Percentiles rank a stretch among this genome's conserved stretches.
These are phyloP conservation scores for Pristis pectinata DNA, from an alignment of 2,797 vertebrate genomes.

Conservation along the genomic window DNA sequence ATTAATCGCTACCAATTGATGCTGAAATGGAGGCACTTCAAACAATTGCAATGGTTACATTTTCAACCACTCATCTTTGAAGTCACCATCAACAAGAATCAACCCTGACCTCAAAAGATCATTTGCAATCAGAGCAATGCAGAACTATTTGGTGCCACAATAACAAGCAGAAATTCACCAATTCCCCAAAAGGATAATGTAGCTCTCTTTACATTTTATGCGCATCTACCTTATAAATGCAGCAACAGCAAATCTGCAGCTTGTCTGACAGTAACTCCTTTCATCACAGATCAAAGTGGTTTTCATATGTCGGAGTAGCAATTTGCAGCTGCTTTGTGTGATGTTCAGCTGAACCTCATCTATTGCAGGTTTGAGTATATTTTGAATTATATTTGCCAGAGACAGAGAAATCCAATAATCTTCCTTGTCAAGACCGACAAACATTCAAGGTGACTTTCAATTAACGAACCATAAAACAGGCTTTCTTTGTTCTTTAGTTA, in stretches of 20 bases:
- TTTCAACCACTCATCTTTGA: constrained; percentile 21
- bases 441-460: constrained; percentile 16
- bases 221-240: background rate
- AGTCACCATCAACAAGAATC: background rate
- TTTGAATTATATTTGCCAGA: constrained; percentile 26
- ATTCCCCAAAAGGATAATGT: background rate
- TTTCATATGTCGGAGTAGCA: constrained; percentile 4
- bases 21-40: background rate
- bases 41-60: background rate
- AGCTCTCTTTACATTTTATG: constrained; percentile 17
- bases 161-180: background rate
- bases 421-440: background rate
- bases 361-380: constrained; percentile 5
- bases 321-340: constrained; percentile 18
- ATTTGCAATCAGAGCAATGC: background rate
- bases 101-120: constrained; percentile 7
- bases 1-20: constrained; percentile 3
- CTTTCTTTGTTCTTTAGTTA: background rate
- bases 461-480: background rate
- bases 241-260: constrained; percentile 23
- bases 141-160: background rate
- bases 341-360: background rate
- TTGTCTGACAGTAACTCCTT: constrained; percentile 17
- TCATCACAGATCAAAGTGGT: constrained; percentile 34
- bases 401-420: background rate